These are phyloP conservation scores for Ophraella communa DNA, from an alignment of 2,888 invertebrate genomes.

Conservation along the genomic window DNA sequence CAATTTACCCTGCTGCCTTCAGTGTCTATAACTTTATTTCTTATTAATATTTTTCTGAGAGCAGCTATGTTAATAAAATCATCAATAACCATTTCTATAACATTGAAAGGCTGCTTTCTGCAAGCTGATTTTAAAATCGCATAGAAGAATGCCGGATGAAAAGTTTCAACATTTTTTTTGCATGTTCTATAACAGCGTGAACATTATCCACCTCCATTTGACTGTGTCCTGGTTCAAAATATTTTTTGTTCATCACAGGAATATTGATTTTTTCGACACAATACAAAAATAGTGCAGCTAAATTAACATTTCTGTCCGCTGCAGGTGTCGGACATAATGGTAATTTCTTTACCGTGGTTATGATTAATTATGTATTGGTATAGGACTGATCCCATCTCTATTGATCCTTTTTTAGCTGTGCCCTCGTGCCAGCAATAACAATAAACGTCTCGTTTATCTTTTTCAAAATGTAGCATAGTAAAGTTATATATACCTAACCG, in stretches of 20 bases:
- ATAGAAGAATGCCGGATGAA: background rate
- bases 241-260: background rate
- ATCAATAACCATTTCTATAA: background rate
- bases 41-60: conserved; percentile 1
- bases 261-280: background rate
- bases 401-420: background rate
- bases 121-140: background rate
- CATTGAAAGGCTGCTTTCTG: background rate
- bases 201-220: background rate
- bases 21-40: conserved; percentile 3
- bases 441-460: background rate
- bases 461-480: background rate
- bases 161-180: background rate
- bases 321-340: background rate
- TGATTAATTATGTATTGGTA: background rate
- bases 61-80: background rate
- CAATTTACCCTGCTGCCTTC: conserved; percentile 1
- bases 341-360: background rate
- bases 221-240: background rate
- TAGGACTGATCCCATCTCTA: background rate
- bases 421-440: background rate
- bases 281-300: background rate
- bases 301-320: background rate
- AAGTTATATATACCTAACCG: background rate
- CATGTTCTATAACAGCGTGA: background rate